These are phyloP conservation scores for Drosophila repletoides DNA, from an alignment of 1,140 invertebrate genomes.

Conservation along the genomic window DNA sequence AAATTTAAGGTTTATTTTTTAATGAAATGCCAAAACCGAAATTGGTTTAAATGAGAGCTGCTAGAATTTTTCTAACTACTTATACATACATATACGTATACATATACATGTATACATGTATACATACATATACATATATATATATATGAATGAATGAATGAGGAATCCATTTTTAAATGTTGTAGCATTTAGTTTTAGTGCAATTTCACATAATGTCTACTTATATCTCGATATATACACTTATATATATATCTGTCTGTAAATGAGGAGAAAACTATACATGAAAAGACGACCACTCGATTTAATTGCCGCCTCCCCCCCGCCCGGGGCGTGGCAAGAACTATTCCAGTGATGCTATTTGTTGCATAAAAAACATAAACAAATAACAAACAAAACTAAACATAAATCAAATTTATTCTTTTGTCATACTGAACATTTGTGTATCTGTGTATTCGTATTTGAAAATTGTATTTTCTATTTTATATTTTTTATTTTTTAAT, in stretches of 20 bases:
- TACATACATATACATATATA: slow-evolving; percentile 17
- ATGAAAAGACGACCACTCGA: slow-evolving; percentile 62
- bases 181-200: slow-evolving; percentile 79
- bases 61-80: slow-evolving; percentile 61
- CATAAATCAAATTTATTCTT: slow-evolving; percentile 75
- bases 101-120: slow-evolving; percentile 24
- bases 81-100: slow-evolving; percentile 13
- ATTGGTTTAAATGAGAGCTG: slow-evolving; percentile 61
- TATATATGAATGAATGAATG: slow-evolving; percentile 21
- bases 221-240: slow-evolving; percentile 29
- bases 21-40: slow-evolving; percentile 62
- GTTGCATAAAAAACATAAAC: slow-evolving; percentile 65
- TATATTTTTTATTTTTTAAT: slow-evolving; percentile 43
- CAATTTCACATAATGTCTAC: slow-evolving; percentile 76
- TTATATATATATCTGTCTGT: slow-evolving; percentile 18
- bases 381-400: slow-evolving; percentile 55
- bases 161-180: slow-evolving; percentile 71
- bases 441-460: slow-evolving; percentile 36
- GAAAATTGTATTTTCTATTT: no score
- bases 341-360: slow-evolving; percentile 79
- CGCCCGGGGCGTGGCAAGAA: slow-evolving; percentile 39
- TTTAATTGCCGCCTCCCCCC: slow-evolving; percentile 31
- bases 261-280: slow-evolving; percentile 31
- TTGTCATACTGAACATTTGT: slow-evolving; percentile 30
- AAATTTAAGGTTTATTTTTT: slow-evolving; percentile 56